phyloP scores from a whole-genome alignment of 37 sponge, comb jelly and placozoan species.

The Petrosia ficiformis region DNA sequence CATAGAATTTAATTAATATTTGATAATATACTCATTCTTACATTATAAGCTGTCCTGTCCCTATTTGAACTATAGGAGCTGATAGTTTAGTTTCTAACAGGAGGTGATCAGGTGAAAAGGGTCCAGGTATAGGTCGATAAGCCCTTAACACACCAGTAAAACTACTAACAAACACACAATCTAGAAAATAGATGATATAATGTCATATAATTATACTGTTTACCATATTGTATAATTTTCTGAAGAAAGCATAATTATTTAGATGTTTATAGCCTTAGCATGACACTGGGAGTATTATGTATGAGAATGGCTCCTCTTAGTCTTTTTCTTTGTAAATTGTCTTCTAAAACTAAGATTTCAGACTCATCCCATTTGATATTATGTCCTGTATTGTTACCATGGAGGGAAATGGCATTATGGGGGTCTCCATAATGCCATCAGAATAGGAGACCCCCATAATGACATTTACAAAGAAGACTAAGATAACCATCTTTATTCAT shows the following conservation, averaged over 20 bases:
- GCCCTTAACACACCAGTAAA: conserved; percentile 78
- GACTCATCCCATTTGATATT: no score
- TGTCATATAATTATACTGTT: neutral
- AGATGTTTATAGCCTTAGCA: no score
- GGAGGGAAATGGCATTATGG: neutral
- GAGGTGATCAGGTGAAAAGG: conserved; percentile 63
- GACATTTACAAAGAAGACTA: no score
- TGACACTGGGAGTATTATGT: no score
- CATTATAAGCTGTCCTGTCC: conserved; percentile 33
- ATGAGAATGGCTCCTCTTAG: no score
- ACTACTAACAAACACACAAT: conserved; percentile 79
- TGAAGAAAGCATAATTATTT: no score
- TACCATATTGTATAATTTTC: neutral
- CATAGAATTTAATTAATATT: neutral
- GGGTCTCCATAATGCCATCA: no score
- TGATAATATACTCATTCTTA: neutral
- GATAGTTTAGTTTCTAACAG: conserved; percentile 71
- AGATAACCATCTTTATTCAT: no score
- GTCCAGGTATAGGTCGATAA: conserved; percentile 66
- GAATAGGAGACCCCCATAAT: no score
- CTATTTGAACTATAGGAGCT: conserved; percentile 76
- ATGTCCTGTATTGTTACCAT: neutral
- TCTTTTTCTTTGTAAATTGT: no score
- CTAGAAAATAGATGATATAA: conserved; percentile 49
- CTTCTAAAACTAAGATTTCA: no score